A percentile compares a stretch with the other conserved stretches of the same genome.
These are phyloP conservation scores for Tapirus terrestris DNA, from an alignment of 2,113 vertebrate species.

Conservation along the genomic window DNA sequence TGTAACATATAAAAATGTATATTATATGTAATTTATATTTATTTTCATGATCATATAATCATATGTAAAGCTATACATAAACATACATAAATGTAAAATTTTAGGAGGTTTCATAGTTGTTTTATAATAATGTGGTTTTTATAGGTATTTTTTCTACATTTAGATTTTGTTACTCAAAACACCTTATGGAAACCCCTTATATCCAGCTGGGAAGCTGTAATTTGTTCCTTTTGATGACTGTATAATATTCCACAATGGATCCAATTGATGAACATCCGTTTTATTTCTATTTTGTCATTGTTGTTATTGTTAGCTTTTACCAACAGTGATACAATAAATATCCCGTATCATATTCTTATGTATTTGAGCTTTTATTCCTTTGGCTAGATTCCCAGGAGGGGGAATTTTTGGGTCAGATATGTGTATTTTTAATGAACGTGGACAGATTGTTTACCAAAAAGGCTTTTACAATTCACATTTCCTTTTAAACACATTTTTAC, in stretches of 20 bases:
- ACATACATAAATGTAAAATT: background rate
- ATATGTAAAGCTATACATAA: background rate
- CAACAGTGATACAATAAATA: background rate
- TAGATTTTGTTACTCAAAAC: slow-evolving; percentile 14
- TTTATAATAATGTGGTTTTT: slow-evolving; percentile 38
- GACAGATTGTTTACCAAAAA: background rate
- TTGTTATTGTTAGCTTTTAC: background rate
- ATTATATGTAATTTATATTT: background rate
- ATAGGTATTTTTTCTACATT: background rate
- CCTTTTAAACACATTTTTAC: background rate
- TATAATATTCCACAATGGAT: background rate
- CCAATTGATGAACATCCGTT: background rate
- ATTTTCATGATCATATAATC: background rate
- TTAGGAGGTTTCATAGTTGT: background rate
- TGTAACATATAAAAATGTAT: background rate
- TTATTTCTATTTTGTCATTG: background rate
- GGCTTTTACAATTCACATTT: slow-evolving; percentile 7
- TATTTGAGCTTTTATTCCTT: background rate
- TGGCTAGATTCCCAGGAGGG: background rate
- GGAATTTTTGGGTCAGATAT: background rate
- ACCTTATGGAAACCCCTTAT: background rate
- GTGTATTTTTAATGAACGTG: slow-evolving; percentile 12
- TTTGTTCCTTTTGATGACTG: background rate
- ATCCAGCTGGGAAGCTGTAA: background rate
- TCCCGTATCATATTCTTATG: background rate